Conservation (phyloP, 2,797 vertebrate genomes). For the Balearica regulorum region DNA sequence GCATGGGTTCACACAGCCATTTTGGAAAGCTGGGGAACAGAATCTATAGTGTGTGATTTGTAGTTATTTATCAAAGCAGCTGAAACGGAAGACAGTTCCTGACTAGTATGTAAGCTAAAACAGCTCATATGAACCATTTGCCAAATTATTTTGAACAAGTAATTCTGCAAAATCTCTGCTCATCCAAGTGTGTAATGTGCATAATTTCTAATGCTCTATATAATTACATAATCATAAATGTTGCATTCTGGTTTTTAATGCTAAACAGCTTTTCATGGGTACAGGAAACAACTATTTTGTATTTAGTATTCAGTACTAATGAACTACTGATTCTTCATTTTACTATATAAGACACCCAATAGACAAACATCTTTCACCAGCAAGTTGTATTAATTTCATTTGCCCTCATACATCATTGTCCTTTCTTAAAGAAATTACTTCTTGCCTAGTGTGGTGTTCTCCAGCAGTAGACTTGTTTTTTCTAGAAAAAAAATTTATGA, state of each 20-base stretch:
- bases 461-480: background rate
- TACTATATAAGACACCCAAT: background rate
- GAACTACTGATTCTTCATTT: background rate
- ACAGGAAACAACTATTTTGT: background rate
- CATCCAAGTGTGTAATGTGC: background rate
- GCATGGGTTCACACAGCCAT: background rate
- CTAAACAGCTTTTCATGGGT: background rate
- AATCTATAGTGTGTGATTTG: background rate
- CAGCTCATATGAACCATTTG: background rate
- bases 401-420: background rate
- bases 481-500: background rate
- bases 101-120: background rate
- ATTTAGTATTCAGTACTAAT: background rate
- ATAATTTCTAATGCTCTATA: conserved; percentile 7
- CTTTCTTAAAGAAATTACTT: background rate
- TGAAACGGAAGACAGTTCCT: background rate
- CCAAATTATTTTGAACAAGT: background rate
- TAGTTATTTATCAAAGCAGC: background rate
- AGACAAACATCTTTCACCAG: background rate
- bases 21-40: background rate
- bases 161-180: background rate
- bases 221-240: background rate
- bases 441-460: background rate
- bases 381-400: background rate
- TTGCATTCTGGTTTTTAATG: background rate